phyloP scores from a whole-genome alignment of 2,797 vertebrate species.

The Cynopterus sphinx region DNA sequence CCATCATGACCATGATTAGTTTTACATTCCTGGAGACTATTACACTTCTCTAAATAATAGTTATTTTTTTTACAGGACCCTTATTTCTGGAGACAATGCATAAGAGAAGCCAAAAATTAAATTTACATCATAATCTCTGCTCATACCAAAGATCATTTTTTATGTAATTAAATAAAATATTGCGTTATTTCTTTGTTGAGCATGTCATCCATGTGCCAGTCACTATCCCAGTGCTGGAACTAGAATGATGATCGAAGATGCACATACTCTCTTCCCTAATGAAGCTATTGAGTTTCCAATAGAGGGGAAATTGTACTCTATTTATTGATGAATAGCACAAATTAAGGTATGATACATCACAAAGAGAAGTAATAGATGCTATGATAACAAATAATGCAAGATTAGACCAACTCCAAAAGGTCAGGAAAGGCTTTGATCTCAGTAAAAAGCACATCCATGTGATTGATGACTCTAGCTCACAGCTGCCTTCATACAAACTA shows the following conservation, averaged over 20 bases:
- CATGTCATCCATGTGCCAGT: background rate
- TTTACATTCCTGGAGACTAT: background rate
- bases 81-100: background rate
- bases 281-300: background rate
- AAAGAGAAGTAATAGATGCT: background rate
- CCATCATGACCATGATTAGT: background rate
- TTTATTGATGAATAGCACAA: conserved; percentile 26
- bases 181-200: conserved; percentile 9
- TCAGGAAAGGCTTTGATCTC: background rate
- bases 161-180: background rate
- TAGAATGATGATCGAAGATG: background rate
- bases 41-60: background rate
- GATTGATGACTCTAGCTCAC: background rate
- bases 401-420: background rate
- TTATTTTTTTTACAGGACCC: background rate
- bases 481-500: background rate
- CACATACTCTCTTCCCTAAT: background rate
- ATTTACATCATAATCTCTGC: background rate
- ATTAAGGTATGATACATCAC: background rate
- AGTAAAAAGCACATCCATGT: background rate
- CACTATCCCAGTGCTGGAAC: background rate
- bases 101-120: background rate
- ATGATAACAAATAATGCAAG: background rate
- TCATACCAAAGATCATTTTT: background rate
- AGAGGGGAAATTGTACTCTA: background rate